Evolutionary conservation across 2,888 invertebrate species (phyloP).

Genomic region (Hirudinaria manillensis): DNA sequence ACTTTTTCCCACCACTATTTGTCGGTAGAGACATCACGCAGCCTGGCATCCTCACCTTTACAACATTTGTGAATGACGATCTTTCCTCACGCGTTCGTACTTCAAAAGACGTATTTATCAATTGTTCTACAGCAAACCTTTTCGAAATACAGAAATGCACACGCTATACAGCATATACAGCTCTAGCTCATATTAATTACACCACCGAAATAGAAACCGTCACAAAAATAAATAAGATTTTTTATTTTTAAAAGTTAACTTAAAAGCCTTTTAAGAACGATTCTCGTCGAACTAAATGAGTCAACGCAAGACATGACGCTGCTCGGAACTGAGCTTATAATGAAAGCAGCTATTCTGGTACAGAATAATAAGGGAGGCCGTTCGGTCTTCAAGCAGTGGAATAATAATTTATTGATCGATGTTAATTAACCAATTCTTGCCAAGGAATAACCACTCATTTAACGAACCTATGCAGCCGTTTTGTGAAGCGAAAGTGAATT

Average conservation of each 20-base stretch:
- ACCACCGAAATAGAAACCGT: too few relatives aligned
- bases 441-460: slow-evolving; percentile 14
- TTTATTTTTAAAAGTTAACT: too few relatives aligned
- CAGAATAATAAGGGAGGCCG: slow-evolving; percentile 19
- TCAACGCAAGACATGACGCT: slow-evolving; percentile 21
- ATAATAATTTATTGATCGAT: slow-evolving; percentile 28
- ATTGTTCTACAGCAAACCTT: slow-evolving; percentile 1
- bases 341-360: slow-evolving; percentile 18
- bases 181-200: too few relatives aligned
- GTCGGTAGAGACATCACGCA: slow-evolving; percentile 24
- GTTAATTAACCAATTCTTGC: slow-evolving; percentile 24
- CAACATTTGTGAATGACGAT: slow-evolving; percentile 8
- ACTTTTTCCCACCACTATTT: slow-evolving; percentile 39
- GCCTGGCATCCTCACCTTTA: slow-evolving; percentile 20
- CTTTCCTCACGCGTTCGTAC: background rate
- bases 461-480: background rate
- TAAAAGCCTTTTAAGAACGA: too few relatives aligned
- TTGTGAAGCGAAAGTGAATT: background rate
- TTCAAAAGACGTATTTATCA: background rate
- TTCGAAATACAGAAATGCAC: too few relatives aligned
- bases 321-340: slow-evolving; percentile 14
- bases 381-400: slow-evolving; percentile 20
- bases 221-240: too few relatives aligned
- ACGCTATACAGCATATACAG: too few relatives aligned
- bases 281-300: slow-evolving; percentile 5